These are phyloP conservation scores for Camptogramma bilineatum DNA, from an alignment of 2,888 invertebrate genomes.

Conservation along the genomic window DNA sequence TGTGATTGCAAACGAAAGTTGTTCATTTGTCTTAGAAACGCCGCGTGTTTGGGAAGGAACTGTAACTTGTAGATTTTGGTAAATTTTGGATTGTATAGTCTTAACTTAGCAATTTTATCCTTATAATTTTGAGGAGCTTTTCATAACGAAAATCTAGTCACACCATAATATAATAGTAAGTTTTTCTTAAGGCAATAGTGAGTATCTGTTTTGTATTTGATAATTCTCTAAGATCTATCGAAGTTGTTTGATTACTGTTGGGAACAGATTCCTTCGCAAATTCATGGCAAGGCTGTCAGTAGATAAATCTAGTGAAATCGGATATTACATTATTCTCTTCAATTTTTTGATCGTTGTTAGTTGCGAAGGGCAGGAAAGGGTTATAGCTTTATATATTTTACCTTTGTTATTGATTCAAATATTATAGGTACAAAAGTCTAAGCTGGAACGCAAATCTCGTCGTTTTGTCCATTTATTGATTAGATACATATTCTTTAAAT, in stretches of 20 bases:
- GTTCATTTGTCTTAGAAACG: conserved; percentile 73
- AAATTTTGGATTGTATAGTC: conserved; percentile 20
- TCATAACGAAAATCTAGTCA: conserved; percentile 21
- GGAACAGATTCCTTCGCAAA: conserved; percentile 53
- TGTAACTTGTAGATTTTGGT: conserved; percentile 40
- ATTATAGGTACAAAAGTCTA: conserved; percentile 65
- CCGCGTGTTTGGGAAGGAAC: conserved; percentile 65
- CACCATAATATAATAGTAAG: conserved; percentile 13
- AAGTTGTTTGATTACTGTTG: conserved; percentile 16
- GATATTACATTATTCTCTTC: conserved; percentile 60
- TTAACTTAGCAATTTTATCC: conserved; percentile 13
- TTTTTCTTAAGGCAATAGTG: conserved; percentile 26
- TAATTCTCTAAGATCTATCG: conserved; percentile 5
- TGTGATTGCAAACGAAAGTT: conserved; percentile 82
- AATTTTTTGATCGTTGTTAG: conserved; percentile 68
- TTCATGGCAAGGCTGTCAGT: conserved; percentile 55
- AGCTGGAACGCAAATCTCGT: conserved; percentile 55
- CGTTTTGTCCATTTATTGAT: conserved; percentile 54
- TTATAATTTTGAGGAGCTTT: conserved; percentile 27
- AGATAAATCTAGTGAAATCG: conserved; percentile 61
- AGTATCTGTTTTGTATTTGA: conserved; percentile 30
- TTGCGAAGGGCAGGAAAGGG: conserved; percentile 66
- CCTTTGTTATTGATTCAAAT: conserved; percentile 67
- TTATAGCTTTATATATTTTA: conserved; percentile 77
- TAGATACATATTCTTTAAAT: conserved; percentile 41